Percentiles rank a stretch among this genome's conserved stretches.
Conservation (phyloP, 2,888 invertebrate genomes). For the Tortricodes alternella region DNA sequence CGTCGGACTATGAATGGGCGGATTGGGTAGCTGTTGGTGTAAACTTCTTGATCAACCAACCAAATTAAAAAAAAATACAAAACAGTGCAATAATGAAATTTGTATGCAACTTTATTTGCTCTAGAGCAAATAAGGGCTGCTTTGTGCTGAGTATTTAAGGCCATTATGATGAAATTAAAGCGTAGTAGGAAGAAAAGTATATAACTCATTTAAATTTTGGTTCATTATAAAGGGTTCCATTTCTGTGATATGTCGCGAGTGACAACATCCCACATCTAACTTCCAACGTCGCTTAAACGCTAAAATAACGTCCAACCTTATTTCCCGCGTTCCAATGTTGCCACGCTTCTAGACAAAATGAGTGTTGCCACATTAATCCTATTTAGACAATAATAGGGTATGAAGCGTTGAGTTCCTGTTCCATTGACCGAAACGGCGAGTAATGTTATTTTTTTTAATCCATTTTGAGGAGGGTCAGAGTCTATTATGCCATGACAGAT, state of each 20-base stretch:
- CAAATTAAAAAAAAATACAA: too few species aligned
- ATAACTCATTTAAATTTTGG: too few species aligned
- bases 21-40: too few species aligned
- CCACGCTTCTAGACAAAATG: constrained; percentile 24
- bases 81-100: too few species aligned
- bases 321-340: constrained; percentile 7
- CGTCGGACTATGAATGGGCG: too few species aligned
- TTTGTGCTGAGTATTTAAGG: too few species aligned
- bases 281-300: neutral
- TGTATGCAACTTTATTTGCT: too few species aligned
- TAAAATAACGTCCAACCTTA: constrained; percentile 22
- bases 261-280: neutral
- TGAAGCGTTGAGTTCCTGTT: constrained; percentile 20
- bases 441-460: constrained; percentile 34
- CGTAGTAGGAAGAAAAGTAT: too few species aligned
- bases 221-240: neutral
- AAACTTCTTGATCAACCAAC: too few species aligned
- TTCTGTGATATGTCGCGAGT: neutral
- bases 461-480: constrained; percentile 35
- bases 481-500: constrained; percentile 32
- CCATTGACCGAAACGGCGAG: constrained; percentile 30
- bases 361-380: constrained; percentile 30
- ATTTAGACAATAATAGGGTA: constrained; percentile 30
- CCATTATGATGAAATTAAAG: too few species aligned
- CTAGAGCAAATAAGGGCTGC: too few species aligned